Base-by-base conservation (phyloP, 2,888 invertebrate genomes). In the Pollenia griseotomentosa region DNA sequence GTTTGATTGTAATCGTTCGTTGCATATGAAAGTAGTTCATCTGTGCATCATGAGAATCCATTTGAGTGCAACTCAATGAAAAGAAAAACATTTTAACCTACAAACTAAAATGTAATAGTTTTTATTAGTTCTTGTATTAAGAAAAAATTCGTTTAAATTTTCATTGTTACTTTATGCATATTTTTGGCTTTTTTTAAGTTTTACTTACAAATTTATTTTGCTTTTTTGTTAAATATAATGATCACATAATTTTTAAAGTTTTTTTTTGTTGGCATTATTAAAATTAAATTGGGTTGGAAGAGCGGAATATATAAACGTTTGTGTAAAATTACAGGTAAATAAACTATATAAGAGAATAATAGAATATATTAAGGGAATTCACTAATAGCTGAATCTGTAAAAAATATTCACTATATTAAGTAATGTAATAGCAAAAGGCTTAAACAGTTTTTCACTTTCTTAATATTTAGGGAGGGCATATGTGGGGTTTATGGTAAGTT, bases 221-320 rank as follows among this genome's bases (percentile, higher is more conserved):
- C 16, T 65, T 78, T 33, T 83, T 78, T 78, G 51, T 42, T 83
- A 71, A 78, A 65, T 71, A 63, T 71, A 77, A 78, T 83, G 71
- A 71, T 71, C 55, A 75, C 77, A 83, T 78, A 78, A 70, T 78
- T 48, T 71, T 57, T 11, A 42, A 63, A 1, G 14, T 23, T 53
- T 51, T 53, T 40, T 51, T 77, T 33, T 40, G 40, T 65, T 42
- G 23, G 12, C 10, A 23, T 71, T 63, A 83, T 71, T 71, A 33
- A 71, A 78, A 71, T 48, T 63, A 53, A 57, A 19, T 48, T 71
- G 57, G 42, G 11, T 44, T 53, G 46, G 33, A 63, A 71, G 61
- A 63, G 40, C 12, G 33, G 9, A 33, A 68, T 40, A 48, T 46
- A 9, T 23, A 14, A 44, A 44, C 7, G 33, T 55, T 55, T 11